Percentiles rank a stretch among this genome's conserved stretches.
Conservation (phyloP, 2,797 vertebrate genomes). For the Acipenser oxyrinchus region DNA sequence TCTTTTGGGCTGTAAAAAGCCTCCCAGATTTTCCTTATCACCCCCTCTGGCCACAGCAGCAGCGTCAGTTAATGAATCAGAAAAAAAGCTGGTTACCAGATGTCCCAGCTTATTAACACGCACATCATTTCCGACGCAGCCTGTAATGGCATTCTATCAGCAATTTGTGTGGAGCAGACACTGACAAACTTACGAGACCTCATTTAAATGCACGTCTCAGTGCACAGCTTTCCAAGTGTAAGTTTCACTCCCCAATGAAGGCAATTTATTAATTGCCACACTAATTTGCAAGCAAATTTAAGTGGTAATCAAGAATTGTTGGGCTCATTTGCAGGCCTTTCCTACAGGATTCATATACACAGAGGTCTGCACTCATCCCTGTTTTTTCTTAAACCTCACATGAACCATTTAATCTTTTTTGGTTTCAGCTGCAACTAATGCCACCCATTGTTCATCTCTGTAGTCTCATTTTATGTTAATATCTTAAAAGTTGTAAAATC, state of each 20-base stretch:
- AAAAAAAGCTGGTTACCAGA: slow-evolving; percentile 85
- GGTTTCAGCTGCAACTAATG: slow-evolving; percentile 58
- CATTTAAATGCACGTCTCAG: slow-evolving; percentile 21
- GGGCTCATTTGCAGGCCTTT: not conserved
- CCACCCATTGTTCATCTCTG: slow-evolving; percentile 65
- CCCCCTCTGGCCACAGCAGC: slow-evolving; percentile 60
- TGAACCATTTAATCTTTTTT: slow-evolving; percentile 45
- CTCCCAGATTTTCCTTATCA: slow-evolving; percentile 44
- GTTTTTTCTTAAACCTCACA: slow-evolving; percentile 9
- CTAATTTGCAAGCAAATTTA: slow-evolving; percentile 10
- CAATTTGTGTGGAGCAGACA: slow-evolving; percentile 47
- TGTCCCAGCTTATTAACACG: slow-evolving; percentile 75
- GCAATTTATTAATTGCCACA: slow-evolving; percentile 15
- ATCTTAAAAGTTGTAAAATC: slow-evolving; percentile 73
- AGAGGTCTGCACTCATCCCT: not conserved
- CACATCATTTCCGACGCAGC: slow-evolving; percentile 42
- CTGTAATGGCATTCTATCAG: slow-evolving; percentile 65
- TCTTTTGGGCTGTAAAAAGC: slow-evolving; percentile 21
- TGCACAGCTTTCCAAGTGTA: slow-evolving; percentile 16
- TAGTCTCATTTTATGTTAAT: slow-evolving; percentile 74
- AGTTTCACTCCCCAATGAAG: slow-evolving; percentile 13
- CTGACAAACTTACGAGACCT: slow-evolving; percentile 39
- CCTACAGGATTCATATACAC: not conserved
- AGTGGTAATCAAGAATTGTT: slow-evolving; percentile 15
- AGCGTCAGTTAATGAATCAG: slow-evolving; percentile 78